Evolutionary conservation across 2,888 invertebrate genomes (phyloP), one percentile per base, ranked within the genome.

Genomic region (Papilio protenor): DNA sequence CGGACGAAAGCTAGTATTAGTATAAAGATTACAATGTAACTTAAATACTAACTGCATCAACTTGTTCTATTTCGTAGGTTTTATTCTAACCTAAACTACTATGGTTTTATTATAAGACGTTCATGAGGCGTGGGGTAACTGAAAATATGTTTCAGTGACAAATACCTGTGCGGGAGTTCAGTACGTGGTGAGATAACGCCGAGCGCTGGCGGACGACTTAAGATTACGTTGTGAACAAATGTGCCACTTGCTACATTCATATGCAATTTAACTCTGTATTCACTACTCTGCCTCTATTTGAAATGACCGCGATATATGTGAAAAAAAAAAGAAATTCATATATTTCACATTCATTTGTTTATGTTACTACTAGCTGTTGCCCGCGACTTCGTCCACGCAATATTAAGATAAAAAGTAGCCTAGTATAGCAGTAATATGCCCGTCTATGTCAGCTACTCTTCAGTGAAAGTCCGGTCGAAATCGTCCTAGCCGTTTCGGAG

Each of bases 131-230:
- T 61, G 14, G 73, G 59, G 57, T 80, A 59, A 77, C 76, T 79
- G 79, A 76, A 82, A 83, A 82, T 84, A 84, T 84, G 84, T 84
- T 85, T 83, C 82, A 82, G 84, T 81, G 80, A 81, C 81, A 81
- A 82, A 82, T 80, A 80, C 81, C 83, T 83, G 83, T 81, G 79
- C 78, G 77, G 81, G 82, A 82, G 83, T 40, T 91, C 89, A 88
- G 86, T 89, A 90, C 89, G 90, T 84, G 83, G 33, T 84, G 86
- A 90, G 91, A 90, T 91, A 90, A 86, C 84, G 85, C 78, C 81
- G 90, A 90, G 89, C 87, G 91, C 88, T 84, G 84, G 85, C 83
- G 75, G 33, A 84, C 85, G 75, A n/a, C 71, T 75, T 78, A 40
- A 78, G 71, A 75, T 78, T 78, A 64, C 49, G 81, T 69, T 33